Percentiles rank a stretch among this genome's conserved stretches.
These are phyloP conservation scores for Bombus impatiens DNA, from an alignment of 1,140 invertebrate species.

Conservation along the genomic window DNA sequence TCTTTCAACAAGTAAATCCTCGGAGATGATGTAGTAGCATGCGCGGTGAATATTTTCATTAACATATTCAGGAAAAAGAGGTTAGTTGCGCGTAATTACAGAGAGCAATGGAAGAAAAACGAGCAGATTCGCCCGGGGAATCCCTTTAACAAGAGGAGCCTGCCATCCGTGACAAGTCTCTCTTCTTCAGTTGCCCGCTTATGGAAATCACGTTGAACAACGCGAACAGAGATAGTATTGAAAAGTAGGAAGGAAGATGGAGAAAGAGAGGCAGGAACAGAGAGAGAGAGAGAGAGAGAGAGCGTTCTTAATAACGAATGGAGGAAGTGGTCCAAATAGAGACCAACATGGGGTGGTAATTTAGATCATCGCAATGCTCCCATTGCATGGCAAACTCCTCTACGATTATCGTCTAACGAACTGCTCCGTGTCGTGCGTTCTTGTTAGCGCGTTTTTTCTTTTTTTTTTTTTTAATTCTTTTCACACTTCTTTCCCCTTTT, in stretches of 20 bases:
- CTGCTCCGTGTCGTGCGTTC: neutral
- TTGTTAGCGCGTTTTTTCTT: neutral
- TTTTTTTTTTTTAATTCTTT: neutral
- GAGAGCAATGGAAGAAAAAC: conserved; percentile 65
- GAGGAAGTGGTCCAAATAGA: conserved; percentile 33
- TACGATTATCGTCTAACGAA: neutral
- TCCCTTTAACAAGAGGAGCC: conserved; percentile 59
- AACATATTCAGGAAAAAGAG: conserved; percentile 53
- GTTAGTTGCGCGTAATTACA: conserved; percentile 55
- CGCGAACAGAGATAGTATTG: neutral
- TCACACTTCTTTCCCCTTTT: neutral
- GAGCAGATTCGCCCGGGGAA: conserved; percentile 58
- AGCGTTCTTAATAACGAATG: neutral
- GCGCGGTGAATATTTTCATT: conserved; percentile 53
- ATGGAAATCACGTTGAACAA: conserved; percentile 25
- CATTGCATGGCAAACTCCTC: neutral
- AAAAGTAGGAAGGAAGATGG: neutral
- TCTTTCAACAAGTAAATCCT: neutral
- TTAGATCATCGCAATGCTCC: conserved; percentile 12
- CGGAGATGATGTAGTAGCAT: conserved; percentile 15
- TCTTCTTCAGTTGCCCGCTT: neutral
- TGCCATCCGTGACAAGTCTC: conserved; percentile 54
- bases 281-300: neutral
- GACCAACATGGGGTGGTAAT: conserved; percentile 21
- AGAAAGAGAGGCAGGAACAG: neutral